phyloP scores from a whole-genome alignment of 2,113 vertebrate species.

The Syrrhaptes paradoxus region DNA sequence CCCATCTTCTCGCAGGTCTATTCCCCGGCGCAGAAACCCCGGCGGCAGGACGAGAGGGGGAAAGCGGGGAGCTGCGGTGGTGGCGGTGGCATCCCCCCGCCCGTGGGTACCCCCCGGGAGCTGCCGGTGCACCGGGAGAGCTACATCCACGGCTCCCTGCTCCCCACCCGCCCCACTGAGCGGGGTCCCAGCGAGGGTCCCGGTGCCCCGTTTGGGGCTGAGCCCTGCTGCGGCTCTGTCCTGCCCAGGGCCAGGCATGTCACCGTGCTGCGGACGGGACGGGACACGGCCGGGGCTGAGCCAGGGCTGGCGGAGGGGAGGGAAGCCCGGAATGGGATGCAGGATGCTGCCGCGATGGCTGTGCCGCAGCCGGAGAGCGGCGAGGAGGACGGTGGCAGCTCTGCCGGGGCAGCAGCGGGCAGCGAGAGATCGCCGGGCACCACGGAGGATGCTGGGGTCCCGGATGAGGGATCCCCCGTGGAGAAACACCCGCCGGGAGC shows the following conservation, averaged over 20 bases:
- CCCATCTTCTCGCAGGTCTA: conserved; percentile 78
- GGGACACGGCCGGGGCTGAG: background rate
- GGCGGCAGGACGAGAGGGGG: conserved; percentile 24
- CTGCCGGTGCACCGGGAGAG: conserved; percentile 37
- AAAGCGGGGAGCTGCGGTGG: background rate
- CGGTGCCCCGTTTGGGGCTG: accelerated
- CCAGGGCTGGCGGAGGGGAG: background rate
- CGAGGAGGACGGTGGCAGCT: background rate
- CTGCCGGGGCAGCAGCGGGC: accelerated
- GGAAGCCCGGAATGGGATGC: background rate
- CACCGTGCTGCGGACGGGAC: conserved; percentile 23
- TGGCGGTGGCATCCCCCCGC: accelerated
- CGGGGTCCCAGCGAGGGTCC: background rate
- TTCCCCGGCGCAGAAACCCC: conserved; percentile 35
- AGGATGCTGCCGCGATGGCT: accelerated
- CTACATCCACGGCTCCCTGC: background rate
- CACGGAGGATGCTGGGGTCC: accelerated
- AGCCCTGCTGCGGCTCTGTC: background rate
- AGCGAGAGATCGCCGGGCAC: accelerated
- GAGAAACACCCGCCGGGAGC: background rate
- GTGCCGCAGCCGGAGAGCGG: accelerated
- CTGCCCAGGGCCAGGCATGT: background rate
- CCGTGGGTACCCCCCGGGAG: background rate
- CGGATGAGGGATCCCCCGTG: background rate
- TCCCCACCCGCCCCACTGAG: background rate